Percentiles rank a stretch among this genome's conserved stretches.
phyloP scores from a whole-genome alignment of 2,888 invertebrate genomes.

The Atethmia centrago region DNA sequence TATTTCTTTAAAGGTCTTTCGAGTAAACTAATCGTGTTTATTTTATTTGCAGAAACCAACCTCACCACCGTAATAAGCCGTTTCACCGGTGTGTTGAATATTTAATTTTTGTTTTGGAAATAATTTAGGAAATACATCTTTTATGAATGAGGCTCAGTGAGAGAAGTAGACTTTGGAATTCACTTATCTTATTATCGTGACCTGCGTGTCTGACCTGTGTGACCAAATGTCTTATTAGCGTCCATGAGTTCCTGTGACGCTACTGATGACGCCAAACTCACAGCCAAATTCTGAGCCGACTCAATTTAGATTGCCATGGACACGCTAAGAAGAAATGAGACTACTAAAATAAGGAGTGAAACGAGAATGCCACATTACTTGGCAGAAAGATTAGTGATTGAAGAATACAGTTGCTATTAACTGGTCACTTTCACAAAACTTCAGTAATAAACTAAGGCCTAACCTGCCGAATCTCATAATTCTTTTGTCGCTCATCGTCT shows the following conservation, averaged over 20 bases:
- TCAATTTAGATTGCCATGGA: too few species aligned
- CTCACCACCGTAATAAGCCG: conserved; percentile 59
- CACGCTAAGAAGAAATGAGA: background rate
- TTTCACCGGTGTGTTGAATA: conserved; percentile 36
- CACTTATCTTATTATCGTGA: too few species aligned
- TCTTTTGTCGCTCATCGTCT: background rate
- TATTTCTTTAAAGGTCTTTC: conserved; percentile 25
- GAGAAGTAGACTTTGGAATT: background rate
- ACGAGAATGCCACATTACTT: background rate
- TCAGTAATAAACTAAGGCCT: background rate
- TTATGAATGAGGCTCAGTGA: background rate
- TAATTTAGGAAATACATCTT: background rate
- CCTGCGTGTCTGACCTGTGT: too few species aligned
- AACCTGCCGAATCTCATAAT: background rate
- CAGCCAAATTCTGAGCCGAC: too few species aligned
- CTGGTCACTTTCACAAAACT: background rate
- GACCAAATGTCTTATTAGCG: too few species aligned
- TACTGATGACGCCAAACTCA: background rate
- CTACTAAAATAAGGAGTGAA: background rate
- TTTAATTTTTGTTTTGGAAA: background rate
- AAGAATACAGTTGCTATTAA: background rate
- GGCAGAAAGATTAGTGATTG: background rate
- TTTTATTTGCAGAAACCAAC: conserved; percentile 72
- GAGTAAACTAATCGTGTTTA: conserved; percentile 47
- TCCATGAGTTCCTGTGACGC: too few species aligned